Conservation (phyloP, 2,797 vertebrate genomes). For the Lagorchestes hirsutus region DNA sequence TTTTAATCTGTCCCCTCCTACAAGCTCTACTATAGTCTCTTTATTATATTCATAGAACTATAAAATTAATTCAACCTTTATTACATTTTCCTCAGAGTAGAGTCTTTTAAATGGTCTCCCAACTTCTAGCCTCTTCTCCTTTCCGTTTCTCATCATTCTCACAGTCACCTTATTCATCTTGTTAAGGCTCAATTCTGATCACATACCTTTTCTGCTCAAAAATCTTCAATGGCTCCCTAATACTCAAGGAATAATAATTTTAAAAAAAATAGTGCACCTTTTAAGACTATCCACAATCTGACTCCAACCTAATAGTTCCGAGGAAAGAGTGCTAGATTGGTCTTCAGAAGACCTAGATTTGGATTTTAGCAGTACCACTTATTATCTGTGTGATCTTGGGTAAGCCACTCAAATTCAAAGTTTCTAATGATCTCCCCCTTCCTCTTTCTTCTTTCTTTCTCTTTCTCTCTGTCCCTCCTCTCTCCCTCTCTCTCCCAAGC, state of each 20-base stretch:
- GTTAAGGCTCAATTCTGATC: not conserved
- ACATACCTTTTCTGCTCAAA: not conserved
- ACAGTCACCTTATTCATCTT: not conserved
- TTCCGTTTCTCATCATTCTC: not conserved
- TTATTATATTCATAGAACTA: not conserved
- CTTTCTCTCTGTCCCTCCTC: not conserved
- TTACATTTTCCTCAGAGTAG: not conserved
- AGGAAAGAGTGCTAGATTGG: not conserved
- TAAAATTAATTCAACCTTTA: not conserved
- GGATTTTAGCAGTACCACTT: not conserved
- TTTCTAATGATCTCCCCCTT: not conserved
- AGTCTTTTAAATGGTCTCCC: not conserved
- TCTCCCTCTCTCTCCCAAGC: not conserved
- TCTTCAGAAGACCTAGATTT: not conserved
- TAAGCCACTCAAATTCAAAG: not conserved
- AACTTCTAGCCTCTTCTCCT: not conserved
- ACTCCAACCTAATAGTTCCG: not conserved
- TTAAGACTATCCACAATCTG: not conserved
- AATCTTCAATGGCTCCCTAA: not conserved
- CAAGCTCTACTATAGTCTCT: not conserved
- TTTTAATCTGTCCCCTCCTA: not conserved
- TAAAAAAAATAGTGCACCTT: not conserved
- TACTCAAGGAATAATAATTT: not conserved
- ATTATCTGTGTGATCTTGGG: not conserved
- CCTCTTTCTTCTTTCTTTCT: not conserved